Base-by-base conservation (phyloP, 1,140 invertebrate genomes). In the Drosophila nigromelanica region DNA sequence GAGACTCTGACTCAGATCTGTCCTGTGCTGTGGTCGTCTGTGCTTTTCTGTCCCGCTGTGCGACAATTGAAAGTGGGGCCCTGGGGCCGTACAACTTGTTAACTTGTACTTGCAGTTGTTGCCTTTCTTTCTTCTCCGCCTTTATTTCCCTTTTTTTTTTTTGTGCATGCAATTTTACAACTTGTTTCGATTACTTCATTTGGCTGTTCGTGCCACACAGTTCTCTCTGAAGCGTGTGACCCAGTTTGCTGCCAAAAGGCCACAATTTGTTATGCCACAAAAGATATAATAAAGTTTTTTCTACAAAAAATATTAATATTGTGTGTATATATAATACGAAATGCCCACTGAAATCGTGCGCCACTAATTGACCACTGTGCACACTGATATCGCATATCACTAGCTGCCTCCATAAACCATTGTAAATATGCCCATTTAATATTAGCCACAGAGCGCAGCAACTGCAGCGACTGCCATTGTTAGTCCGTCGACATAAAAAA, bases 11-110 rank as follows among this genome's bases (percentile, higher is more conserved):
- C 40, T 51, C 27, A 33, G 54, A 42, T 18, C 21, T 50, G 3
- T 15, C 27, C 55, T 24, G n/a, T n/a, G 11, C 69, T 50, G 33
- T 3, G 8, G 33, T 27, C 27, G 40, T 18, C 21, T 50, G 3
- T 18, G 24, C 55, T 35, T 11, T 15, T 8, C 69, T 50, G 37
- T 50, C 66, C 58, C 48, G 61, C 79, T 63, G 79, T 76, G 47
- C 61, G 74, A 81, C 79, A 82, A 83, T 83, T 83, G 80, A 83
- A 83, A 83, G 80, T 83, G 80, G 76, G 42, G 50, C 68, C 62
- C 58, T 52, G 62, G 59, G 62, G 67, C 37, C 72, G 18, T 60
- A 56, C 76, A 83, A 73, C 66, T 79, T 83, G 80, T 79, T 83
- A 83, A 82, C 71, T 82, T 82, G 80, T 83, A 61, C 62, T 73